These are phyloP conservation scores for Sitophilus oryzae DNA, from an alignment of 1,140 invertebrate genomes.

Conservation along the genomic window DNA sequence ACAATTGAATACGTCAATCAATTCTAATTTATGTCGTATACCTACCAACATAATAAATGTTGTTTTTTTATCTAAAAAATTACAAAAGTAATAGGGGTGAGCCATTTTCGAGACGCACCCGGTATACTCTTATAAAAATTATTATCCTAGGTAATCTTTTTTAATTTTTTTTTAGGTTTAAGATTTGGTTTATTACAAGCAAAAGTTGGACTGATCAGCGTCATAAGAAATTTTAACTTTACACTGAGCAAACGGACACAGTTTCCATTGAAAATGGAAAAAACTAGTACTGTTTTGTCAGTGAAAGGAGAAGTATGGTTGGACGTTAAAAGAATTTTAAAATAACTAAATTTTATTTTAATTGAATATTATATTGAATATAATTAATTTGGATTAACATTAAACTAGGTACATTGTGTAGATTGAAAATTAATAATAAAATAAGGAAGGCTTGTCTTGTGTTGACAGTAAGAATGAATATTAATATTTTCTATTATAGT, in stretches of 20 bases:
- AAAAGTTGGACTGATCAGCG: constrained; percentile 37
- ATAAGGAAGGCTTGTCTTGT: no score
- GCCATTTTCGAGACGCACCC: no score
- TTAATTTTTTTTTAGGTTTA: constrained; percentile 32
- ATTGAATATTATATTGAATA: not conserved
- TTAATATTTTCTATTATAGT: no score
- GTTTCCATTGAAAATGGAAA: constrained; percentile 33
- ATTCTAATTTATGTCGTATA: no score
- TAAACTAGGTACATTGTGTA: no score
- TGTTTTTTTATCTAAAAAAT: no score
- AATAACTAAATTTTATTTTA: not conserved
- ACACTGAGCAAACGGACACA: constrained; percentile 30
- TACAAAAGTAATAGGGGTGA: no score
- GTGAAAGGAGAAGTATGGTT: constrained; percentile 44
- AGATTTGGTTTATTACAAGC: constrained; percentile 42
- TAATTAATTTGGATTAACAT: not conserved
- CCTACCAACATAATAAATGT: no score
- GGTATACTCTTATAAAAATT: no score
- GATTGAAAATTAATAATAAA: no score
- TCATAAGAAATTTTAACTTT: constrained; percentile 38
- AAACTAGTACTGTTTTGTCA: constrained; percentile 40
- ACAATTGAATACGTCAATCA: no score
- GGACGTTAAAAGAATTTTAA: constrained; percentile 14
- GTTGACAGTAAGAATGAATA: no score
- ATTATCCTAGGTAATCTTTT: constrained; percentile 31